Evolutionary conservation across 2,113 vertebrate genomes (phyloP).

Genomic region (Psettodes erumei): DNA sequence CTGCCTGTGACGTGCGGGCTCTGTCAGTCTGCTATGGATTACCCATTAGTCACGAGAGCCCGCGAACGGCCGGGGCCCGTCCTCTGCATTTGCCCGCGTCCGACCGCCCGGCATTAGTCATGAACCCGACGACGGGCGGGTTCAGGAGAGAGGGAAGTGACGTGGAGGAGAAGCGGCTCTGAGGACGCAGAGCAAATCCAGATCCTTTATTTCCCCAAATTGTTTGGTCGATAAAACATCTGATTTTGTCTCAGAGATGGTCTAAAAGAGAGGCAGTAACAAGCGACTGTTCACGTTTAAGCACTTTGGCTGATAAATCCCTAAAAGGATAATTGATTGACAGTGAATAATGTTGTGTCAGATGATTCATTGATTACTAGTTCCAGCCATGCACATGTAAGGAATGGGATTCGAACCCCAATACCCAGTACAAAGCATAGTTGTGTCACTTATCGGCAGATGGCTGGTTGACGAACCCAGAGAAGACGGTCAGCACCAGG

Average conservation of each 20-base stretch:
- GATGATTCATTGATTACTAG: not conserved
- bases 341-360: too few species aligned
- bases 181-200: not conserved
- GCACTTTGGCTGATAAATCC: not conserved
- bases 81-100: slow-evolving; percentile 41
- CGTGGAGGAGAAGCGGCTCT: not conserved
- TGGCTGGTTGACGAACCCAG: too few species aligned
- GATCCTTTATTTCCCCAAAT: not conserved
- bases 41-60: slow-evolving; percentile 70
- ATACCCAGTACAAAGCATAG: too few species aligned
- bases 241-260: not conserved
- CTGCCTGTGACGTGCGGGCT: slow-evolving; percentile 49
- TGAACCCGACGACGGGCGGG: slow-evolving; percentile 19
- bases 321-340: too few species aligned
- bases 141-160: slow-evolving; percentile 12
- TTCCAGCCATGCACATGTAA: not conserved
- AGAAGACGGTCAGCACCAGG: too few species aligned
- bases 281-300: not conserved
- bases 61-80: slow-evolving; percentile 40
- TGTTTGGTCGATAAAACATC: not conserved
- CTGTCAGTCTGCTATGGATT: slow-evolving; percentile 76
- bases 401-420: not conserved
- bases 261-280: not conserved
- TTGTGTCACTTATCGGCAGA: too few species aligned
- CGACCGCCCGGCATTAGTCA: slow-evolving; percentile 36